Evolutionary conservation across 2,113 vertebrate genomes (phyloP).

Genomic region (Azemiops feae): DNA sequence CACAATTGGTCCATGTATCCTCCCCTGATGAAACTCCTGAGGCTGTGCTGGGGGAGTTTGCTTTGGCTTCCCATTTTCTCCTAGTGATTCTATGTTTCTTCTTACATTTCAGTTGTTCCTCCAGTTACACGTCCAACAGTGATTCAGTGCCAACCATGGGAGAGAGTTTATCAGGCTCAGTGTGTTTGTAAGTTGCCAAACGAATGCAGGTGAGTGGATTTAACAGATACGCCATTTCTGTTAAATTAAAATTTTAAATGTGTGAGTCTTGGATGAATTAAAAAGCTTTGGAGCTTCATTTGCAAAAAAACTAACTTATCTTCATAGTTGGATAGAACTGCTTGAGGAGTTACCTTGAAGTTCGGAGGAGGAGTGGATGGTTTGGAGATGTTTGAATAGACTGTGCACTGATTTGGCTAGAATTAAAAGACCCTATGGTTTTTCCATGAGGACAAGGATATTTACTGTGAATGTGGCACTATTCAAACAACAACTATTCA

Average conservation of each 20-base stretch:
- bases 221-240: constrained; percentile 33
- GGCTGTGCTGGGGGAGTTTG: not conserved
- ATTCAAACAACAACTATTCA: too few species aligned
- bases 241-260: constrained; percentile 21
- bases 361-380: not conserved
- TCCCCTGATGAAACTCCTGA: not conserved
- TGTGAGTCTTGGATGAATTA: constrained; percentile 19
- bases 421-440: not conserved
- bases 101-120: constrained; percentile 54
- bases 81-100: not conserved
- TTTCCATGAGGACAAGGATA: not conserved
- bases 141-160: constrained; percentile 81
- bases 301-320: not conserved
- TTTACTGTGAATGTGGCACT: not conserved
- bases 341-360: not conserved
- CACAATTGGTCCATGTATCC: not conserved
- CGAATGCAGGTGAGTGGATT: constrained; percentile 81
- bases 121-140: constrained; percentile 44
- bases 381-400: not conserved
- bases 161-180: constrained; percentile 69
- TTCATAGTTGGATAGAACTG: not conserved
- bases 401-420: not conserved
- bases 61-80: constrained; percentile 2
- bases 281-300: constrained; percentile 31
- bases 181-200: constrained; percentile 88